Base-by-base conservation (phyloP, 2,113 vertebrate species). In the Lynx canadensis region DNA sequence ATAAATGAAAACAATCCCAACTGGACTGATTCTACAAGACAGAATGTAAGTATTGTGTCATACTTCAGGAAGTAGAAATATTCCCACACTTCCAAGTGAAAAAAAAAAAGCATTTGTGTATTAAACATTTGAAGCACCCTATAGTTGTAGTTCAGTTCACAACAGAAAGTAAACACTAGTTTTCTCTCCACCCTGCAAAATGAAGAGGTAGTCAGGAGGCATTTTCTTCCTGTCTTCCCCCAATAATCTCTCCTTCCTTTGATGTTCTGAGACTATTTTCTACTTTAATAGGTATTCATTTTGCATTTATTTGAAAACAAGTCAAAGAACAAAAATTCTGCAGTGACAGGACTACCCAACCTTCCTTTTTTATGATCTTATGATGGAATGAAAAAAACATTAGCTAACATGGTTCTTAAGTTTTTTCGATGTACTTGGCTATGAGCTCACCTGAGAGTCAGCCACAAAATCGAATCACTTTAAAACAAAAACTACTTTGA, bases 131-230 rank as follows among this genome's bases (percentile, higher is more conserved):
- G n/a, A 60, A 95, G 80, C 13, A 74, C 19, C 2, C 57, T 52
- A 31, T 1, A 48, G 36, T 29, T 73, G 2, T 5, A 60, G 57
- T 25, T 91, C 19, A 63, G n/a, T 74, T 88, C 73, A 48, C 41
- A 92, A 73, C 9, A 81, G 27, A 71, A 95, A 91, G 76, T n/a
- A 57, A 87, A 87, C 15, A 71, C 10, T 31, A 45, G 33, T 31
- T 97, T 91, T 91, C 82, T 74, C 81, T 93, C 82, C 86, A 41
- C 27, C 57, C 83, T 95, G 85, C 79, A 94, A 96, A 97, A 41
- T 50, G 36, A 97, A 74, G 52, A 78, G 52, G 74, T n/a, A 7
- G 38, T 76, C 41, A 15, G 31, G 88, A 29, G 29, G 6, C 29
- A 78, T 23, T 89, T 88, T 81, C 60, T 69, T 82, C 45, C 68